Base-by-base conservation (phyloP, 2,113 vertebrate species). In the Narcine bancroftii region DNA sequence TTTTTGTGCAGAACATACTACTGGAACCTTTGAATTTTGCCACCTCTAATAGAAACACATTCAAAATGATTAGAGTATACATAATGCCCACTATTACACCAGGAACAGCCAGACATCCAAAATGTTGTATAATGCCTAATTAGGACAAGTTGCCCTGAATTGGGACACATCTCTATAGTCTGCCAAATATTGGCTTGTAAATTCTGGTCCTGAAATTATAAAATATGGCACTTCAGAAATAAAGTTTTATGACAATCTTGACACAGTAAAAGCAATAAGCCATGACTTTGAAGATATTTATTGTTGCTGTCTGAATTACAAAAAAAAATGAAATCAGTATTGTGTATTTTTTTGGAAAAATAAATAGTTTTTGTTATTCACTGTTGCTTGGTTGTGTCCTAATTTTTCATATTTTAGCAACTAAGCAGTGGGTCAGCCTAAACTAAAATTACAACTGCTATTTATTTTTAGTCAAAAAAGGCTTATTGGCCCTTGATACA, bases 321-420 rank as follows among this genome's bases (percentile, higher is more conserved):
- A 24, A 69, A 26, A 24, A 5, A 19, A 69, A 19, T 69, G 19
- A 69, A 24, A 69, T 69, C 66, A 69, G 66, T 69, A 69, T 24
- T 26, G 17, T 91, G 89, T 91, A 69, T 91, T 7, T 91, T 91
- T 89, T 42, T 45, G 39, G 60, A 91, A 45, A n/a, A 91, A 91
- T 91, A 69, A 91, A 91, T 66, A 11, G 53, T 69, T 91, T 91
- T 91, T 47, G 63, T 91, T 91, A 91, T 45, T 66, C 29, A 91
- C 45, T 39, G 39, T 19, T 66, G 69, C 21, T 17, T 91, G 63
- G 29, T 47, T 69, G 50, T 53, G 76, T 79, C 24, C 6, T 79
- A 26, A 60, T 87, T 11, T 60, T 87, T 63, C 13, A 85, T 85
- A n/a, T 15, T 56, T 56, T 33, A 85, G 19, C 50, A 53, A n/a